phyloP scores from a whole-genome alignment of 2,888 invertebrate species.

The Drosophila incognita region DNA sequence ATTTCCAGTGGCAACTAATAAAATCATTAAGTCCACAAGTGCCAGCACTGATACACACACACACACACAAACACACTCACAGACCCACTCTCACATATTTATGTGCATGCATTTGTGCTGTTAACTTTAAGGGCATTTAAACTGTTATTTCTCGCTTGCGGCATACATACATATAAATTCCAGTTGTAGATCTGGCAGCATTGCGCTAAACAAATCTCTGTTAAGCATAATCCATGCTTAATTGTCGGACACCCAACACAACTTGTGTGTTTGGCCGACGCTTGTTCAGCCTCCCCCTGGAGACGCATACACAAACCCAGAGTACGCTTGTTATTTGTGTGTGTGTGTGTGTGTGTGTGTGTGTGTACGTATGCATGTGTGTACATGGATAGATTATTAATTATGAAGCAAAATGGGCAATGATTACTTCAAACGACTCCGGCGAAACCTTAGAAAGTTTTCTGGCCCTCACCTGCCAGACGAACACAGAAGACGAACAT shows the following conservation, averaged over 20 bases:
- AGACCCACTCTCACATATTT: neutral
- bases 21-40: neutral
- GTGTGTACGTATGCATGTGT: neutral
- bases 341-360: neutral
- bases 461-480: conserved; percentile 48
- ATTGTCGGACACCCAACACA: conserved; percentile 57
- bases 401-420: conserved; percentile 67
- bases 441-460: conserved; percentile 71
- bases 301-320: conserved; percentile 7
- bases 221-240: conserved; percentile 68
- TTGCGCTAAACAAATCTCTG: conserved; percentile 30
- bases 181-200: conserved; percentile 41
- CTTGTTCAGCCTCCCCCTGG: conserved; percentile 19
- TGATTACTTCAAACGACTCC: conserved; percentile 62
- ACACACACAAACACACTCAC: too few species aligned
- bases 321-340: neutral
- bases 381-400: conserved; percentile 59
- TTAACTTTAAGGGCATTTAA: neutral
- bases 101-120: neutral
- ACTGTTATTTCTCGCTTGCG: neutral
- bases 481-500: conserved; percentile 3
- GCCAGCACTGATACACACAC: neutral
- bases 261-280: conserved; percentile 6
- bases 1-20: conserved; percentile 6
- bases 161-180: neutral